Percentiles rank a stretch among this genome's conserved stretches.
These are phyloP conservation scores for Hypomecis punctinalis DNA, from an alignment of 2,888 invertebrate species.

Conservation along the genomic window DNA sequence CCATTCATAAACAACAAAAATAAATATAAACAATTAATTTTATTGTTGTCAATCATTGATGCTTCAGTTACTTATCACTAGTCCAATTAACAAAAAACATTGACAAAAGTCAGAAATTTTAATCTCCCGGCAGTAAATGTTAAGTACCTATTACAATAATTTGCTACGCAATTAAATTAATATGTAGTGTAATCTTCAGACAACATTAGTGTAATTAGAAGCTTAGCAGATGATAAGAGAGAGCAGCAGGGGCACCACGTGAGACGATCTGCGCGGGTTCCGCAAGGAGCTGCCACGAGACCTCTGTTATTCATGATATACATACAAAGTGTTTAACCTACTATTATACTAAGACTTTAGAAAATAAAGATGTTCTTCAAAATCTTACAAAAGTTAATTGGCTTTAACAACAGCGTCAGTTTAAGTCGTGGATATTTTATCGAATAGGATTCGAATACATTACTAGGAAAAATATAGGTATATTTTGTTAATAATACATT, in stretches of 20 bases:
- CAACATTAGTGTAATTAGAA: slow-evolving; percentile 2
- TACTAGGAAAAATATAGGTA: too few relatives aligned
- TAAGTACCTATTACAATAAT: not conserved
- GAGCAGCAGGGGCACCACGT: not conserved
- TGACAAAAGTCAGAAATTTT: not conserved
- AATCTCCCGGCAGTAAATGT: not conserved
- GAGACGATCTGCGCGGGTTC: not conserved
- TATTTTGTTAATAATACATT: too few relatives aligned
- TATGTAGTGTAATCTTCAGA: not conserved
- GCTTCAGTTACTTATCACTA: not conserved
- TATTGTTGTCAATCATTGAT: too few relatives aligned
- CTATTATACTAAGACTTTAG: too few relatives aligned
- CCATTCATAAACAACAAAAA: too few relatives aligned
- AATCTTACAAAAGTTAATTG: too few relatives aligned
- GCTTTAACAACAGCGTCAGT: too few relatives aligned
- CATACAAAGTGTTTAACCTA: not conserved
- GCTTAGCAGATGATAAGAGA: slow-evolving; percentile 4
- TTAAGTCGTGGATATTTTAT: too few relatives aligned
- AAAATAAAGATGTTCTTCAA: too few relatives aligned
- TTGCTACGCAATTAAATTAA: slow-evolving; percentile 1
- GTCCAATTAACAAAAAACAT: not conserved
- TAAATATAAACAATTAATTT: too few relatives aligned
- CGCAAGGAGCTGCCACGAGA: slow-evolving; percentile 1
- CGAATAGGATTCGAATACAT: too few relatives aligned
- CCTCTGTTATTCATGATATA: not conserved